Conservation (phyloP, 92 coral and sea anemone species). For the Nematostella vectensis region DNA sequence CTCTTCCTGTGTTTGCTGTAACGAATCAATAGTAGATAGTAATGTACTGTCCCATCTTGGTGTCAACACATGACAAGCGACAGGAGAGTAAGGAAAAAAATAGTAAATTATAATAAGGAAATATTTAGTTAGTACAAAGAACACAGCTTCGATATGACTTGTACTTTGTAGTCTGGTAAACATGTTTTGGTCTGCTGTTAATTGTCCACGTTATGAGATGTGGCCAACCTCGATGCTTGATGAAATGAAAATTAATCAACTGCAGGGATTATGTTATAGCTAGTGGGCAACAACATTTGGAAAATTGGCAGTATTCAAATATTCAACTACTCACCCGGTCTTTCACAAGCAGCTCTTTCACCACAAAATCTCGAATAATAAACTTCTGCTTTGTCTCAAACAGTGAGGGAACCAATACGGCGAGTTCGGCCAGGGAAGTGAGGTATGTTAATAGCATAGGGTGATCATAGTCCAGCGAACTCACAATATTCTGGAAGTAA, state of each 20-base stretch:
- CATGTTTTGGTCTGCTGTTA: too few relatives aligned
- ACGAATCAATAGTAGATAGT: not conserved
- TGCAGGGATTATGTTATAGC: too few relatives aligned
- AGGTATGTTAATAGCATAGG: conserved; percentile 64
- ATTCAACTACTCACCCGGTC: conserved; percentile 61
- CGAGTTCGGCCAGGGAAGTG: conserved; percentile 75
- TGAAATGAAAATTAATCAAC: too few relatives aligned
- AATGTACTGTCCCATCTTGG: not conserved
- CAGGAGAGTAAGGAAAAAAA: too few relatives aligned
- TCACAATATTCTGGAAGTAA: conserved; percentile 46
- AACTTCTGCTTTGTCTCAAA: conserved; percentile 65
- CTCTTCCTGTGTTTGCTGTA: conserved; percentile 37
- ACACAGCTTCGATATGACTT: too few relatives aligned
- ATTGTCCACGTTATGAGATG: too few relatives aligned
- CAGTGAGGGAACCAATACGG: conserved; percentile 61
- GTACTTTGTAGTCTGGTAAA: too few relatives aligned
- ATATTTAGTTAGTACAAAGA: too few relatives aligned
- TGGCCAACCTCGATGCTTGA: too few relatives aligned
- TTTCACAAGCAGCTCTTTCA: conserved; percentile 79
- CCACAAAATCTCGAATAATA: conserved; percentile 82
- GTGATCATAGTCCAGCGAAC: conserved; percentile 59
- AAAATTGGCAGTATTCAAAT: not conserved
- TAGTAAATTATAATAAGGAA: too few relatives aligned
- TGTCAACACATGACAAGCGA: too few relatives aligned
- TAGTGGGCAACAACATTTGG: too few relatives aligned